A percentile compares a stretch with the other conserved stretches of the same genome.
phyloP scores from a whole-genome alignment of 2,888 invertebrate genomes.

The Tinea pellionella region DNA sequence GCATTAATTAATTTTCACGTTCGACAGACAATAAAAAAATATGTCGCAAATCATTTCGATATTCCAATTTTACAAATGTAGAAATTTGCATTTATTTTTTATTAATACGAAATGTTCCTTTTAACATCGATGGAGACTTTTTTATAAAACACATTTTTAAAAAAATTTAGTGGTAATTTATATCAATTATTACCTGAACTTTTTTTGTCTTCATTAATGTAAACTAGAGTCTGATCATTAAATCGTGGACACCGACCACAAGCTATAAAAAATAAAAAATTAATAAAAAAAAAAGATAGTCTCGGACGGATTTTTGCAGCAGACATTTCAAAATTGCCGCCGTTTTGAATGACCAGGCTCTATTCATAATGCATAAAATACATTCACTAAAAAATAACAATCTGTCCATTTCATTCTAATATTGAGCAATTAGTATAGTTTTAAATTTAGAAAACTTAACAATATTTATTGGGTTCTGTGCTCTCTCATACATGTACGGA shows the following conservation, averaged over 20 bases:
- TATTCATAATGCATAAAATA: too few species aligned
- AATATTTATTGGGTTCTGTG: not conserved
- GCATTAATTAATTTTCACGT: not conserved
- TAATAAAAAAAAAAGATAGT: too few species aligned
- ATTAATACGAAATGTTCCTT: not conserved
- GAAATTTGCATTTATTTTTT: slow-evolving; percentile 5
- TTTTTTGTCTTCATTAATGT: too few species aligned
- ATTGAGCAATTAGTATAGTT: not conserved
- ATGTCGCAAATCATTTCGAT: not conserved
- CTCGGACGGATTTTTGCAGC: too few species aligned
- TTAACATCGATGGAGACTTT: not conserved
- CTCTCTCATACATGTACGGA: not conserved
- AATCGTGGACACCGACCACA: too few species aligned
- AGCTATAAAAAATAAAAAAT: too few species aligned
- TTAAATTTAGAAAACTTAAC: slow-evolving; percentile 56
- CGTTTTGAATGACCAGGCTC: too few species aligned
- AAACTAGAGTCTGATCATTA: too few species aligned
- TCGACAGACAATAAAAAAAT: not conserved
- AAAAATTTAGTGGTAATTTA: too few species aligned
- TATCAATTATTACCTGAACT: too few species aligned
- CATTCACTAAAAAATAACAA: not conserved
- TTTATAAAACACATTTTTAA: too few species aligned
- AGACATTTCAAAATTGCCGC: too few species aligned
- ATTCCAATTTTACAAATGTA: not conserved
- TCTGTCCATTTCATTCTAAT: not conserved